These are phyloP conservation scores for Ypsolopha sequella DNA, from an alignment of 2,888 invertebrate genomes.

Conservation along the genomic window DNA sequence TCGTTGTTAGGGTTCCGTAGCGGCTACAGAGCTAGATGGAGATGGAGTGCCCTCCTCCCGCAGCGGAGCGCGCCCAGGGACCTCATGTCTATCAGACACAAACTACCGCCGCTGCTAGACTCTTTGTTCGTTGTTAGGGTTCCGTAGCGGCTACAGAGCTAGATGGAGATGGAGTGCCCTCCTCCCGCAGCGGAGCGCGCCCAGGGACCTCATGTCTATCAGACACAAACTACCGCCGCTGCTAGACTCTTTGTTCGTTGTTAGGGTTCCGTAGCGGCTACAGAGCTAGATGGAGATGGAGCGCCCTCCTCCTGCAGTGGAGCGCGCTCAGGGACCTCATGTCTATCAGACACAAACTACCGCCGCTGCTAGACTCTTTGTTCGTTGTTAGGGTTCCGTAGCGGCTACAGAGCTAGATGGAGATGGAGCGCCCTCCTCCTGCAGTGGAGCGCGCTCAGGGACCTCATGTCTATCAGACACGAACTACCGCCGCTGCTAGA, in stretches of 20 bases:
- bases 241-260: not conserved
- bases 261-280: no score
- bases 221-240: constrained; percentile 2
- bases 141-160: not conserved
- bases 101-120: constrained; percentile 5
- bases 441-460: no score
- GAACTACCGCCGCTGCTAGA: constrained; percentile 7
- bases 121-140: no score
- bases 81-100: not conserved
- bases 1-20: not conserved
- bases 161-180: not conserved
- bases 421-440: no score
- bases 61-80: not conserved
- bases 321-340: no score
- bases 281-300: no score
- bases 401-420: no score
- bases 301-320: no score
- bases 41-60: not conserved
- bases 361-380: no score
- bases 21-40: not conserved
- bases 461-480: no score
- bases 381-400: no score
- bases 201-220: not conserved
- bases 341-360: no score
- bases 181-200: not conserved